A percentile compares a stretch with the other conserved stretches of the same genome.
phyloP scores from a whole-genome alignment of 2,888 invertebrate genomes.

The Schizotus pectinicornis region DNA sequence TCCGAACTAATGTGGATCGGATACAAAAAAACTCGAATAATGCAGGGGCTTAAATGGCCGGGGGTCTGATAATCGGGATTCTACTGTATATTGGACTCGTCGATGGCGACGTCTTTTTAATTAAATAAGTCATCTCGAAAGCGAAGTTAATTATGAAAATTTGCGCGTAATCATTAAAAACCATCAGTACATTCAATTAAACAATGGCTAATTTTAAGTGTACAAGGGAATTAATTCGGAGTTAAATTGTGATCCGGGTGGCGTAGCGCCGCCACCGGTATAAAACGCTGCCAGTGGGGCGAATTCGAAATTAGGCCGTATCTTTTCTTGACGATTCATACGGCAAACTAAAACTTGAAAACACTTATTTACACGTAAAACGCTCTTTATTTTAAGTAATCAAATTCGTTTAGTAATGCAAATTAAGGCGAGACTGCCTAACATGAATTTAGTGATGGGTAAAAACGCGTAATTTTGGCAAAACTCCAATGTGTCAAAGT shows the following conservation, averaged over 20 bases:
- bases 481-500: too few relatives aligned
- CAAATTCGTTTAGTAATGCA: constrained; percentile 6
- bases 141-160: constrained; percentile 17
- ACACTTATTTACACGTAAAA: constrained; percentile 14
- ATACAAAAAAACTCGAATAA: too few relatives aligned
- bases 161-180: constrained; percentile 16
- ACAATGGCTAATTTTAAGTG: constrained; percentile 21
- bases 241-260: constrained; percentile 24
- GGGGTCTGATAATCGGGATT: constrained; percentile 1
- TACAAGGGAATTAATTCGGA: constrained; percentile 22
- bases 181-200: constrained; percentile 26
- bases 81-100: background rate
- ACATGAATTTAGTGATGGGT: background rate
- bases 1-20: too few relatives aligned
- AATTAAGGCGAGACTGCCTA: background rate
- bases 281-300: constrained; percentile 11
- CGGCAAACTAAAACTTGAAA: constrained; percentile 16
- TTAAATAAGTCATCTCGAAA: constrained; percentile 13
- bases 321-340: constrained; percentile 13
- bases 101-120: background rate
- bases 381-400: constrained; percentile 7
- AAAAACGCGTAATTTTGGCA: too few relatives aligned
- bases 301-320: constrained; percentile 22
- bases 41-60: too few relatives aligned
- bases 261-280: constrained; percentile 18